These are phyloP conservation scores for Corythornis cristatus DNA, from an alignment of 2,113 vertebrate genomes.

Conservation along the genomic window DNA sequence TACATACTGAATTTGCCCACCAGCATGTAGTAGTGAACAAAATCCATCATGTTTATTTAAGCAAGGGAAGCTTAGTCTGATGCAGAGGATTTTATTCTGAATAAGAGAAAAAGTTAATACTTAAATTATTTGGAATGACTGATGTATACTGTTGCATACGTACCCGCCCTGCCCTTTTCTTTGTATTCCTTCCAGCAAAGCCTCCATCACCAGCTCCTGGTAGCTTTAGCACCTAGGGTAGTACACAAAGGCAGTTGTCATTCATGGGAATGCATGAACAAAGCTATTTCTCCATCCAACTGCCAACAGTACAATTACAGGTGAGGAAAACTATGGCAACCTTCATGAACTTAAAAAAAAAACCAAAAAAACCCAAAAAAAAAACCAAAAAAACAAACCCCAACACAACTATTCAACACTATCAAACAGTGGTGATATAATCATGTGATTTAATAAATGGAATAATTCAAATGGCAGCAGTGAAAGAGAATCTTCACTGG, in stretches of 20 bases:
- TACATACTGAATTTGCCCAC: background rate
- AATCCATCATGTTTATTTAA: background rate
- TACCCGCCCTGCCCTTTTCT: conserved; percentile 68
- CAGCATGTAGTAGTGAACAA: background rate
- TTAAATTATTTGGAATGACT: background rate
- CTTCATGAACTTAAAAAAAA: background rate
- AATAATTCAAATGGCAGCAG: background rate
- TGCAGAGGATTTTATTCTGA: background rate
- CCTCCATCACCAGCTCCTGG: conserved; percentile 72
- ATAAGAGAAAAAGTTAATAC: background rate
- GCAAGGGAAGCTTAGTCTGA: background rate
- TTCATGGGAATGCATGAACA: background rate
- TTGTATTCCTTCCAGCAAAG: conserved; percentile 78
- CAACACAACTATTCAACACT: background rate
- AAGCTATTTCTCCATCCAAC: background rate
- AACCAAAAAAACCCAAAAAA: background rate
- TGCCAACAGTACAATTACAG: background rate
- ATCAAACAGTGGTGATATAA: background rate
- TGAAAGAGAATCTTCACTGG: background rate
- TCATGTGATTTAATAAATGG: background rate
- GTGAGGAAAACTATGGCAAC: background rate
- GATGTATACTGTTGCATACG: background rate
- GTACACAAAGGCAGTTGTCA: background rate
- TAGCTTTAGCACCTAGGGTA: conserved; percentile 23
- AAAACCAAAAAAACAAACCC: too few relatives aligned